Conservation (phyloP, 2,888 invertebrate genomes). For the Tachina lurida region DNA sequence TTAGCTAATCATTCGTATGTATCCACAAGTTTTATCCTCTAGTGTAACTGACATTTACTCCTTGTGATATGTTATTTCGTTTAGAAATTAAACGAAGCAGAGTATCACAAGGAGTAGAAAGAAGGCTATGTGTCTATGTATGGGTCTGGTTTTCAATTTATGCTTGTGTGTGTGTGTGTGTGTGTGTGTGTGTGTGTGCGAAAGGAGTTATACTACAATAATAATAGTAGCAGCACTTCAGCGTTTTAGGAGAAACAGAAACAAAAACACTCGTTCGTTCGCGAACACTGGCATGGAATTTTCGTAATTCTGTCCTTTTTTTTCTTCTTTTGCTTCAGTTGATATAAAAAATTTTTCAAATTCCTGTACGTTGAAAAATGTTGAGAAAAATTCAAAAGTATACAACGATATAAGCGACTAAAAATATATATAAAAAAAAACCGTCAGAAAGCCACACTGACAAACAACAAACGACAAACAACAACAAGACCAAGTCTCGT, state of each 20-base stretch:
- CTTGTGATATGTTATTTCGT: conserved; percentile 2
- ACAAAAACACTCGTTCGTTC: conserved; percentile 52
- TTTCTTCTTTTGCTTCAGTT: conserved; percentile 51
- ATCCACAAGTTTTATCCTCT: not conserved
- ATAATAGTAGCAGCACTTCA: not conserved
- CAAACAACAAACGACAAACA: conserved; percentile 21
- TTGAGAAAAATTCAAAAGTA: conserved; percentile 69
- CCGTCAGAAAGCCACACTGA: conserved; percentile 35
- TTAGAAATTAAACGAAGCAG: not conserved
- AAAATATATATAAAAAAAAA: conserved; percentile 31
- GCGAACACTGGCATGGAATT: conserved; percentile 66
- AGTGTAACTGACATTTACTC: conserved; percentile 25
- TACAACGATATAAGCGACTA: conserved; percentile 52
- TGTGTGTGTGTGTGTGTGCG: not conserved
- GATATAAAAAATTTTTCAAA: conserved; percentile 73
- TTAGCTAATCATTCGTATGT: too few relatives aligned
- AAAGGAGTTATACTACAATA: conserved; percentile 23
- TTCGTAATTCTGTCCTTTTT: conserved; percentile 62
- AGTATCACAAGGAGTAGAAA: too few relatives aligned
- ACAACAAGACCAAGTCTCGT: conserved; percentile 36
- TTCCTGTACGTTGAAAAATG: conserved; percentile 74
- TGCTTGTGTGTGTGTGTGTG: not conserved
- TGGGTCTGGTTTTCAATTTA: not conserved
- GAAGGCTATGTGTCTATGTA: not conserved
- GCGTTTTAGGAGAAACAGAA: conserved; percentile 28